phyloP scores from a whole-genome alignment of 2,888 invertebrate species.

The Leuctra nigra region DNA sequence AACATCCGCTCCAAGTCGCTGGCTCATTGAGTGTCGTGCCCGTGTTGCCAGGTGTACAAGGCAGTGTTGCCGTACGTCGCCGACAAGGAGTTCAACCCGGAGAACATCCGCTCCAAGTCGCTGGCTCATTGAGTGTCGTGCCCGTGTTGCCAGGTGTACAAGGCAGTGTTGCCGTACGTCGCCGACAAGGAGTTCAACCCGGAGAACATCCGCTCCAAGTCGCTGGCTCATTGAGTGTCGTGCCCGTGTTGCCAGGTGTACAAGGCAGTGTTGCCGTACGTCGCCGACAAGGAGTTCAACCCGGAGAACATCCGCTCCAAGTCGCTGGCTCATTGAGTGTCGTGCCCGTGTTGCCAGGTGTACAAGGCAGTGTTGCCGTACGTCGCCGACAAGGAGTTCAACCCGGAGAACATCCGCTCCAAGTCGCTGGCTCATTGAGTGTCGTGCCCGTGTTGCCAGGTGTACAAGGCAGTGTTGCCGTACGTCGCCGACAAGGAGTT shows the following conservation, averaged over 20 bases:
- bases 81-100: conserved; percentile 75
- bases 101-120: conserved; percentile 78
- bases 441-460: no score
- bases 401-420: conserved; percentile 69
- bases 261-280: conserved; percentile 37
- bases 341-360: no score
- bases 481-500: conserved; percentile 70
- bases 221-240: no score
- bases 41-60: no score
- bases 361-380: conserved; percentile 36
- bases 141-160: no score
- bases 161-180: conserved; percentile 39
- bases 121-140: no score
- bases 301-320: conserved; percentile 77
- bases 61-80: conserved; percentile 43
- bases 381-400: conserved; percentile 68
- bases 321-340: no score
- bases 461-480: not conserved
- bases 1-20: conserved; percentile 77
- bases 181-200: conserved; percentile 74
- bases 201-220: conserved; percentile 76
- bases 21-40: no score
- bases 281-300: conserved; percentile 69
- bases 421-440: conserved; percentile 92
- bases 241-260: no score